Percentiles rank a stretch among this genome's conserved stretches.
These are phyloP conservation scores for Meriones unguiculatus DNA, from an alignment of 2,113 vertebrate genomes.

Conservation along the genomic window DNA sequence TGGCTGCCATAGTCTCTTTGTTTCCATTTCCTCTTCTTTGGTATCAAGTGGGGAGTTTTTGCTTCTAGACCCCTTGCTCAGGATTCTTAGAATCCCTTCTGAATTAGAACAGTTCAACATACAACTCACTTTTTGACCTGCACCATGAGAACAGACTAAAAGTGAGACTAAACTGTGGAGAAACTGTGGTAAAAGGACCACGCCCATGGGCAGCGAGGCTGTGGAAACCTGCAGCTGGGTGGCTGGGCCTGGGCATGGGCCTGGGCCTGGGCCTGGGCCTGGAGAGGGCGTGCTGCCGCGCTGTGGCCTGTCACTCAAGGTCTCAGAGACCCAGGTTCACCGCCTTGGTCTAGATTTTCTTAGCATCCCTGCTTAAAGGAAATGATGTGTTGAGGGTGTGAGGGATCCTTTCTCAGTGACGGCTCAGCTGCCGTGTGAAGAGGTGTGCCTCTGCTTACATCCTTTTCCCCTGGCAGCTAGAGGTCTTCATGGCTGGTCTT, in stretches of 20 bases:
- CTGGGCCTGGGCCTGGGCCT: too few relatives aligned
- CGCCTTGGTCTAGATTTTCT: neutral
- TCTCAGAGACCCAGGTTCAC: neutral
- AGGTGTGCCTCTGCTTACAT: neutral
- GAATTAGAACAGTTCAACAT: neutral
- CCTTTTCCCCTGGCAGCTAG: neutral
- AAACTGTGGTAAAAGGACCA: neutral
- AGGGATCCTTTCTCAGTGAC: neutral
- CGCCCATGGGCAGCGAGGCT: neutral
- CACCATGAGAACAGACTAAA: neutral
- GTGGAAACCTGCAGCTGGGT: too few relatives aligned
- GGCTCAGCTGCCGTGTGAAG: neutral
- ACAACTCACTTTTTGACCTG: neutral
- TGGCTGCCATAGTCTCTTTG: neutral
- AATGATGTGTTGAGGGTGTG: neutral
- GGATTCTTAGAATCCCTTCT: neutral
- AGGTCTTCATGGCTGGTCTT: neutral
- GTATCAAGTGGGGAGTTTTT: slow-evolving; percentile 23
- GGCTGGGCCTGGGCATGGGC: neutral
- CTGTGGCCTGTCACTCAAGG: neutral
- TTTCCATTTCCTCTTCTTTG: slow-evolving; percentile 48
- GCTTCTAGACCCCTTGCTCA: neutral
- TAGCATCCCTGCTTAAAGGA: neutral
- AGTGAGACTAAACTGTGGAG: neutral
- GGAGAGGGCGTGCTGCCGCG: neutral